Conservation (phyloP, 2,888 invertebrate genomes). For the Agrochola circellaris region DNA sequence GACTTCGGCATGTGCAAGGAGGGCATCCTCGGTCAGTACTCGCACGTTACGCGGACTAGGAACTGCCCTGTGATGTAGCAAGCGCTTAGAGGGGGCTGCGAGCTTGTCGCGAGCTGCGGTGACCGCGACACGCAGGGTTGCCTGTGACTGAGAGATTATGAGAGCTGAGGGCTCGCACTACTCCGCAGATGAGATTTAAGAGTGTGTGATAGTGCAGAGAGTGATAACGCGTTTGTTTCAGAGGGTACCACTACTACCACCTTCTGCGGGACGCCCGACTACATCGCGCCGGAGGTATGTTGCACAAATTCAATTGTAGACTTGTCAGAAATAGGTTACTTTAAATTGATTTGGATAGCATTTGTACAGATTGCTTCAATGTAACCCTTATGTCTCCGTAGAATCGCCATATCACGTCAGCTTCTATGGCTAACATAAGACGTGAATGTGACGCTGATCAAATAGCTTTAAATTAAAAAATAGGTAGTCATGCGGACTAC, state of each 20-base stretch:
- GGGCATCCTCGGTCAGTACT: constrained; percentile 92
- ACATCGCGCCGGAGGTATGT: constrained; percentile 98
- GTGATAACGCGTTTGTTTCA: constrained; percentile 68
- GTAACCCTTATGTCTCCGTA: not conserved
- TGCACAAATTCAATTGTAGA: not conserved
- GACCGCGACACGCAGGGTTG: constrained; percentile 56
- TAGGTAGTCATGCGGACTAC: too few relatives aligned
- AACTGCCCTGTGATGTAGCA: too few relatives aligned
- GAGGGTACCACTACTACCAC: constrained; percentile 98
- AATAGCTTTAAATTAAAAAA: not conserved
- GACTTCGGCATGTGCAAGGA: constrained; percentile 99
- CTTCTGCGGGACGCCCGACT: constrained; percentile 99
- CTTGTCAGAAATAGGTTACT: not conserved
- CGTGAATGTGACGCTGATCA: not conserved
- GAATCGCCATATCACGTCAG: not conserved
- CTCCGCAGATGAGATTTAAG: not conserved
- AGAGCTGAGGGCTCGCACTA: constrained; percentile 62
- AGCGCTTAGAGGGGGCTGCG: too few relatives aligned
- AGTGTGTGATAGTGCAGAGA: not conserved
- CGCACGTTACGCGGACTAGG: too few relatives aligned
- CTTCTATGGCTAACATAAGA: not conserved
- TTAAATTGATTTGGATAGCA: not conserved
- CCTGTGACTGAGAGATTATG: constrained; percentile 68
- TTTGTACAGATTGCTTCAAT: not conserved
- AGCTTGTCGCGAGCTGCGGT: constrained; percentile 3